phyloP scores from a whole-genome alignment of 2,797 vertebrate genomes.

The Halcyon chelicuti region DNA sequence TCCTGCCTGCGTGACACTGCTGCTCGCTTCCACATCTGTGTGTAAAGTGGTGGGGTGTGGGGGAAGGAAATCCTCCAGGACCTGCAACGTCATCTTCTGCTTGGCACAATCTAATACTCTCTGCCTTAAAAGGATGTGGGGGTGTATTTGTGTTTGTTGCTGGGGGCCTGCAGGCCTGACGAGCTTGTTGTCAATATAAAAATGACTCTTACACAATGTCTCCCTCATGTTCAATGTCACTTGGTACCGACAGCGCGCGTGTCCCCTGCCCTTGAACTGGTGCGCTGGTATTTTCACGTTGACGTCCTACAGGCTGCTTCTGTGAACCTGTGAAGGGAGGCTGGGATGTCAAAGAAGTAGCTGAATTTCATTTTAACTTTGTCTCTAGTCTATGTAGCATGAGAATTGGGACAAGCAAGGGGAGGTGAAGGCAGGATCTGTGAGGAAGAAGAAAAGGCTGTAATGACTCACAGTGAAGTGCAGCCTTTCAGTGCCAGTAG shows the following conservation, averaged over 20 bases:
- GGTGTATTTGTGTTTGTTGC: not conserved
- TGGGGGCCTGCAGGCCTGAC: not conserved
- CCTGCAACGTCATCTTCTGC: not conserved
- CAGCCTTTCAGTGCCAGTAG: accelerated
- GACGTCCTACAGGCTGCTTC: not conserved
- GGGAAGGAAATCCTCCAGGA: not conserved
- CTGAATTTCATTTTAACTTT: not conserved
- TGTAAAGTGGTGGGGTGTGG: not conserved
- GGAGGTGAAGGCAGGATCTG: accelerated
- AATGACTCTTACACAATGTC: too few relatives aligned
- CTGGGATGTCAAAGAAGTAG: accelerated
- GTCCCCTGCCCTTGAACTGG: accelerated
- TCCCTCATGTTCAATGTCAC: accelerated
- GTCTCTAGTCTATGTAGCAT: accelerated
- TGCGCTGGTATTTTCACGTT: accelerated
- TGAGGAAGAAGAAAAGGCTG: not conserved
- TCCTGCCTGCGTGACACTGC: not conserved
- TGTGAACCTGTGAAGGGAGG: not conserved
- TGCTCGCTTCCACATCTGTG: accelerated
- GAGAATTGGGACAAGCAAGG: not conserved
- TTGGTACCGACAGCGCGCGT: accelerated
- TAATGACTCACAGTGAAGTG: not conserved
- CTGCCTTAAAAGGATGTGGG: not conserved
- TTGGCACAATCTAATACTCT: not conserved
- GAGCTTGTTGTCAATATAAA: not conserved